Base-by-base conservation (phyloP, 30 jellyfish, hydroid and myxozoan genomes). In the Aurelia aurita complex sp. Pacific region DNA sequence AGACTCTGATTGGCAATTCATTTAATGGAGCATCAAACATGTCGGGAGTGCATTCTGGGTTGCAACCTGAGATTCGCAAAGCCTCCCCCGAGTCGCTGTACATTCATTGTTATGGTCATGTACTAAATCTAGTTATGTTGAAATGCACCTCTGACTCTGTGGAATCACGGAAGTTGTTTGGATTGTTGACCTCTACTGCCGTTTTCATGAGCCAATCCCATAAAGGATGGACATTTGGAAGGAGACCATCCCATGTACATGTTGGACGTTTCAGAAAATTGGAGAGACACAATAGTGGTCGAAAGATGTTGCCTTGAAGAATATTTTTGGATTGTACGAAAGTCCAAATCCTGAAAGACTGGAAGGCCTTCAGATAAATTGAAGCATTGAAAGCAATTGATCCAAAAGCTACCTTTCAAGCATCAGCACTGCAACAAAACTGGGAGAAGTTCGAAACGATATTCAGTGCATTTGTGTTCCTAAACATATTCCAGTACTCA, bases 261-360 rank as follows among this genome's bases (percentile, higher is more conserved):
- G 32, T 40, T 19, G 59, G n/a, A 76, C 54, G 86, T 10, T 55
- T 9, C 76, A 76, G 59, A 76, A 76, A 19, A 76, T 76, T 76
- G 86, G 86, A 3, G 82, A 53, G 59, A 76, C 80, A 5, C 68
- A 83, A 2, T 79, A 83, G 81, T 79, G 89, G 80, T 79, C 89
- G 4, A 64, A 40, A 64, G 80, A 42, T 79, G 82, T 35, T 5
- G 80, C 68, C 36, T 64, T 79, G 51, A 64, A 35, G 57, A 79
- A 60, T 18, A 15, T 79, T 60, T 79, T 79, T 64, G 67, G 89
- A 8, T 5, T 40, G 11, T 64, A 62, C n/a, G 80, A 64, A 13
- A 79, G 23, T 13, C 66, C 89, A 61, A 10, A 29, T 9, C 80
- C 89, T 6, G 51, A 18, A 5, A 50, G 57, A 9, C 14, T 46